phyloP scores from a whole-genome alignment of 2,888 invertebrate species.

The Oligia strigilis region DNA sequence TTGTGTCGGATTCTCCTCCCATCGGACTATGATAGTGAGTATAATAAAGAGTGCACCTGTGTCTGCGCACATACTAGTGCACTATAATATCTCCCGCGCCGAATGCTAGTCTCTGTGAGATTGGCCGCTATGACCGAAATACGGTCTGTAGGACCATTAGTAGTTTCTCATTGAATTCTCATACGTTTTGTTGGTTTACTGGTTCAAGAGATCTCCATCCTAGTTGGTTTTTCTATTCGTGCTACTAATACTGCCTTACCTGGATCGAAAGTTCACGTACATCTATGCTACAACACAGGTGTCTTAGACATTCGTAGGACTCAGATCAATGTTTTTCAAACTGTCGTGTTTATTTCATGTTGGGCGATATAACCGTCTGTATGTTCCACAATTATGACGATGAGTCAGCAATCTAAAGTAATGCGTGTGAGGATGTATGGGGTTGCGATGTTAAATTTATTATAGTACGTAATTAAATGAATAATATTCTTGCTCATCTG shows the following conservation, averaged over 20 bases:
- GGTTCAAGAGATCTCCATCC: background rate
- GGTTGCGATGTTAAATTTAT: slow-evolving; percentile 60
- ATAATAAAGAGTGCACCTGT: too few relatives aligned
- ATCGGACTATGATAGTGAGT: too few relatives aligned
- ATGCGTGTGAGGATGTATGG: slow-evolving; percentile 57
- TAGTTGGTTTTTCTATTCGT: background rate
- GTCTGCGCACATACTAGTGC: too few relatives aligned
- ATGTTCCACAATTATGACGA: slow-evolving; percentile 57
- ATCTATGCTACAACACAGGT: background rate
- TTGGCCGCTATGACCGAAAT: too few relatives aligned
- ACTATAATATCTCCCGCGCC: too few relatives aligned
- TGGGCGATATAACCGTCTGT: slow-evolving; percentile 19
- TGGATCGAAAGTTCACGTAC: background rate
- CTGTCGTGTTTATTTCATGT: background rate
- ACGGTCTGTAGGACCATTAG: too few relatives aligned
- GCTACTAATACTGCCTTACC: too few relatives aligned
- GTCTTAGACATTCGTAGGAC: background rate
- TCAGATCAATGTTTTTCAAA: background rate
- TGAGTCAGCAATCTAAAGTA: slow-evolving; percentile 63
- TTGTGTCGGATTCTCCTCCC: too few relatives aligned
- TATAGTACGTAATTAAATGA: slow-evolving; percentile 56
- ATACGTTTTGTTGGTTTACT: background rate
- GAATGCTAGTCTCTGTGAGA: too few relatives aligned
- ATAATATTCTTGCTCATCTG: slow-evolving; percentile 53
- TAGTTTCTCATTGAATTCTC: too few relatives aligned